Base-by-base conservation (phyloP, 2,888 invertebrate species). In the Hemistola chrysoprasaria region DNA sequence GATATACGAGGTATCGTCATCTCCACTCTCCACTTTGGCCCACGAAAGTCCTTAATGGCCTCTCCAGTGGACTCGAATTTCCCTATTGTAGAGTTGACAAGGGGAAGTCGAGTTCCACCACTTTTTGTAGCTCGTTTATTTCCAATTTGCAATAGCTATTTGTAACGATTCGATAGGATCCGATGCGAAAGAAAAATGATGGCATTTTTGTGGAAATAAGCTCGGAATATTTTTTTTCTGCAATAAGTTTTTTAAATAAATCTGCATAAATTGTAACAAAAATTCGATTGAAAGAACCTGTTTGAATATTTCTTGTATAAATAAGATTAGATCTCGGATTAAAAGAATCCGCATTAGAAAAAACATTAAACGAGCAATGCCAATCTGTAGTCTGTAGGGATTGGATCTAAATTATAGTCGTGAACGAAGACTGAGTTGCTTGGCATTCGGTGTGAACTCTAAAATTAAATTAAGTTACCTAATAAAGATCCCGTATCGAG, bases 111-210 rank as follows among this genome's bases (percentile, higher is more conserved):
- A 59, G 53, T 47, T 37, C 56, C 40, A 53, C 64, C 68, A 58
- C 70, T 71, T 69, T 71, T 71, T 66, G 62, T 65, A 63, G 57
- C 65, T 71, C 72, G 68, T 72, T 74, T 74, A 68, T 71, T 73
- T 70, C 65, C 72, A 71, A 77, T 77, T 73, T 72, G 65, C 62
- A 65, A 64, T 59, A 67, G 67, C 68, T 65, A 68, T 71, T 71
- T 68, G 65, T 71, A 66, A 70, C 70, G 59, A 62, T 62, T 65
- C 59, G 56, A 60, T 50, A 38, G 51, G 49, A 53, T 47, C 46
- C 53, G 58, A 57, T 42, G 38, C 35, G 36, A 53, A 53, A 53
- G 53, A 56, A 55, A 54, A 53, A 55, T 51, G 48, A 47, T 40
- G 53, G 45, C 52, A 47, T 56, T 66, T 65, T 53, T 50, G 48